A percentile compares a stretch with the other conserved stretches of the same genome.
phyloP scores from a whole-genome alignment of 2,113 vertebrate genomes.

The Chaetodon trifascialis region DNA sequence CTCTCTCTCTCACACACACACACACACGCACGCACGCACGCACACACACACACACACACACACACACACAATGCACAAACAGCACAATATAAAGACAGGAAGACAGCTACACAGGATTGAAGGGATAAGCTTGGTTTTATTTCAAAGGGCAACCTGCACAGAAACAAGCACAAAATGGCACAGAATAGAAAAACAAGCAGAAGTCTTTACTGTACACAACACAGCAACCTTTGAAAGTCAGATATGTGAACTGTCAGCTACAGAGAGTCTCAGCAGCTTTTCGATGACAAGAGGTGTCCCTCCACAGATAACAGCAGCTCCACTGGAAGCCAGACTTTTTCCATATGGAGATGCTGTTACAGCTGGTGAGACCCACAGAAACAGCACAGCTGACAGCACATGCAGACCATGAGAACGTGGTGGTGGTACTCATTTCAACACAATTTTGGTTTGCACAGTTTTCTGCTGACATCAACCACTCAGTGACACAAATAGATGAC shows the following conservation, averaged over 20 bases:
- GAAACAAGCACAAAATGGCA: background rate
- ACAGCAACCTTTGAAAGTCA: background rate
- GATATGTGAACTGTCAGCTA: background rate
- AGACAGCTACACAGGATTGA: slow-evolving; percentile 2
- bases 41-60: background rate
- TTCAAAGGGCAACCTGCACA: slow-evolving; percentile 20
- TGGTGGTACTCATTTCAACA: background rate
- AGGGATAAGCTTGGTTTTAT: slow-evolving; percentile 27
- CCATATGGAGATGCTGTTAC: slow-evolving; percentile 89
- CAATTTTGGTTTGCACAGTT: background rate
- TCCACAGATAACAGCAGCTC: slow-evolving; percentile 84
- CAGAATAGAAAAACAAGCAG: background rate
- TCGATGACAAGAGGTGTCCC: slow-evolving; percentile 75
- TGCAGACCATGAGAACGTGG: background rate
- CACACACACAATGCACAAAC: background rate
- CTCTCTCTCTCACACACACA: background rate
- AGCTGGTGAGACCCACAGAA: slow-evolving; percentile 81
- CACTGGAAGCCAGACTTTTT: slow-evolving; percentile 82
- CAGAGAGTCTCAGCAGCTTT: slow-evolving; percentile 17
- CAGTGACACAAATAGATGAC: background rate
- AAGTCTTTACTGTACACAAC: background rate
- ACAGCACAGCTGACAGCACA: slow-evolving; percentile 45
- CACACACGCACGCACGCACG: background rate
- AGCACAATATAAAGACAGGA: background rate
- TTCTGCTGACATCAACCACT: slow-evolving; percentile 18